Percentiles rank a stretch among this genome's conserved stretches.
Conservation (phyloP, 1,140 invertebrate species). For the Pogonomyrmex californicus region DNA sequence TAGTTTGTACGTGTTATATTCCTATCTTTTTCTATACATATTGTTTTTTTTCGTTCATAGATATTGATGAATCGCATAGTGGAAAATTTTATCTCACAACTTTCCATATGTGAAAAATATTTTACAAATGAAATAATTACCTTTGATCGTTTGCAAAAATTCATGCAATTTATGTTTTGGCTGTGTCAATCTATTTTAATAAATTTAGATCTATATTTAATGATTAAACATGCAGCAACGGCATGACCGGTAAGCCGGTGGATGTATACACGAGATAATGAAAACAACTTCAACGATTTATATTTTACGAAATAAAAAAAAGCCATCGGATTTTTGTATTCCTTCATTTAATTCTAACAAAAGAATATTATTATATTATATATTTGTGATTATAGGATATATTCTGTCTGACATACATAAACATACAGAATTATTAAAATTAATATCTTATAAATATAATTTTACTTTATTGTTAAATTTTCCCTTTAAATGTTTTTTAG, state of each 20-base stretch:
- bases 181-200: background rate
- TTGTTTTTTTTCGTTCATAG: background rate
- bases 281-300: slow-evolving; percentile 22
- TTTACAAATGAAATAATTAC: slow-evolving; percentile 27
- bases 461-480: slow-evolving; percentile 1
- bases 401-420: background rate
- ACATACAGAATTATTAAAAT: background rate
- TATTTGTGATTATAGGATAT: slow-evolving; percentile 12
- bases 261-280: background rate
- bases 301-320: slow-evolving; percentile 22
- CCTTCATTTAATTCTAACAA: background rate
- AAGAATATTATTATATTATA: background rate
- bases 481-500: background rate
- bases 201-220: slow-evolving; percentile 42
- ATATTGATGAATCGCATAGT: slow-evolving; percentile 5
- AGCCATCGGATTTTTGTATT: background rate
- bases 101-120: background rate
- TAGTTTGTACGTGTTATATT: background rate
- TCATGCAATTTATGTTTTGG: background rate
- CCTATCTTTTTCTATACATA: background rate
- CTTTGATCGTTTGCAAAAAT: slow-evolving; percentile 5
- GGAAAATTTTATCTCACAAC: slow-evolving; percentile 15
- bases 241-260: background rate
- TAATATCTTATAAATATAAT: background rate
- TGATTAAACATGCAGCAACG: background rate